Evolutionary conservation across 1,140 invertebrate genomes (phyloP).

Genomic region (Dolichoris vasculosae): DNA sequence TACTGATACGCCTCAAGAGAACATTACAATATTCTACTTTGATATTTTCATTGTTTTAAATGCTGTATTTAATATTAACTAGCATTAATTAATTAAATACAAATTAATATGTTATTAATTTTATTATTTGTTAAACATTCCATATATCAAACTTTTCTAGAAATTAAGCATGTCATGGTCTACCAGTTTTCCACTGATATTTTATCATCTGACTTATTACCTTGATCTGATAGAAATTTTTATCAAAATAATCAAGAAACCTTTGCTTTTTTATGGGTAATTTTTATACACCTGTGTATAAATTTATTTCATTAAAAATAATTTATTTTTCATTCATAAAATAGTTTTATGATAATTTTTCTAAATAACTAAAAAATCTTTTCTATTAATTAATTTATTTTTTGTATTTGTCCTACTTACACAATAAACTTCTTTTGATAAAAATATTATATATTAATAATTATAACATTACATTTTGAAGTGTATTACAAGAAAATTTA

Average conservation of each 20-base stretch:
- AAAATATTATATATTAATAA: too few species aligned
- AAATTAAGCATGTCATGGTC: conserved; percentile 17
- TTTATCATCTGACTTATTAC: not conserved
- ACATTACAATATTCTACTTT: not conserved
- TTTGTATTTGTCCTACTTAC: too few species aligned
- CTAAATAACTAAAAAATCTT: too few species aligned
- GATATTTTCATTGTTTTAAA: not conserved
- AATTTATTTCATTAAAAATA: not conserved
- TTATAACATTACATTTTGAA: too few species aligned
- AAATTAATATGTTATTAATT: not conserved
- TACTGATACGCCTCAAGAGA: not conserved
- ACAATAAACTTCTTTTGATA: too few species aligned
- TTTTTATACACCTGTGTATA: not conserved
- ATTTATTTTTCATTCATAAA: too few species aligned
- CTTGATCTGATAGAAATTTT: not conserved
- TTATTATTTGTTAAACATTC: not conserved
- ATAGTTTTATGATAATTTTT: too few species aligned
- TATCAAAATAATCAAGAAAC: not conserved
- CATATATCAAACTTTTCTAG: not conserved
- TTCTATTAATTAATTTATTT: too few species aligned
- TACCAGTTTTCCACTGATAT: not conserved
- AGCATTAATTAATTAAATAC: not conserved
- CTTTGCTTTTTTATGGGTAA: not conserved
- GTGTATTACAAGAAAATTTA: too few species aligned
- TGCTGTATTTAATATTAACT: not conserved